Evolutionary conservation across 2,888 invertebrate species (phyloP), one percentile per base, ranked within the genome.

Genomic region (Stenoptilia bipunctidactyla): DNA sequence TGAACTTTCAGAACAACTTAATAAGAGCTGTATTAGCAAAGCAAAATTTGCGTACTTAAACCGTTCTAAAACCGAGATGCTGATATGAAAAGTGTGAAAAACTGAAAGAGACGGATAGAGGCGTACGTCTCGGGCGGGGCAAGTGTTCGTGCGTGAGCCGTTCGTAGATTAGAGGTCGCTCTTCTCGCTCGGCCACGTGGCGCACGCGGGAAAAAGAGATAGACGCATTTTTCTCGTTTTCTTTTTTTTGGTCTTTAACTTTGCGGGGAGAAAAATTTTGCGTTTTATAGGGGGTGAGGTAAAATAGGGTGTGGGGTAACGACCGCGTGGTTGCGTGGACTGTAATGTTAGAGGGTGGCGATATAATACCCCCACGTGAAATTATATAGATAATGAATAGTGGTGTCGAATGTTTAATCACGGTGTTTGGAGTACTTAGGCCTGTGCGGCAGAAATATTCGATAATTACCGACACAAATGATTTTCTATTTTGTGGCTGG

Each of bases 161-260:
- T 79, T 80, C 73, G 72, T 67, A 70, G 82, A 68, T 80, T 80
- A 79, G 79, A 66, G 73, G 60, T 72, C 52, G 66, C 56, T 52
- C 76, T 58, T 57, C 62, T 82, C 77, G 60, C 73, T 61, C 80
- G 34, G 46, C 50, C 43, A 39, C 40, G 38, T 38, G 47, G 47
- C 45, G 43, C 47, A 39, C 48, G 47, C 43, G 75, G 41, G 39
- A 48, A 63, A 82, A 59, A 53, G 73, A 56, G 83, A 80, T 60
- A 47, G 66, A 61, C 57, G 58, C 74, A 68, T 80, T 82, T 82
- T 83, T 79, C 76, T 53, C 79, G 75, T 77, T 82, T 80, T 82
- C 75, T 75, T 83, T 83, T 75, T 83, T 82, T 74, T 66, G 77
- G 80, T 80, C 82, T 82, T 83, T 82, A 77, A 79, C 82, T 82